These are phyloP conservation scores for Cynoglossus semilaevis DNA, from an alignment of 2,113 vertebrate species.

Conservation along the genomic window DNA sequence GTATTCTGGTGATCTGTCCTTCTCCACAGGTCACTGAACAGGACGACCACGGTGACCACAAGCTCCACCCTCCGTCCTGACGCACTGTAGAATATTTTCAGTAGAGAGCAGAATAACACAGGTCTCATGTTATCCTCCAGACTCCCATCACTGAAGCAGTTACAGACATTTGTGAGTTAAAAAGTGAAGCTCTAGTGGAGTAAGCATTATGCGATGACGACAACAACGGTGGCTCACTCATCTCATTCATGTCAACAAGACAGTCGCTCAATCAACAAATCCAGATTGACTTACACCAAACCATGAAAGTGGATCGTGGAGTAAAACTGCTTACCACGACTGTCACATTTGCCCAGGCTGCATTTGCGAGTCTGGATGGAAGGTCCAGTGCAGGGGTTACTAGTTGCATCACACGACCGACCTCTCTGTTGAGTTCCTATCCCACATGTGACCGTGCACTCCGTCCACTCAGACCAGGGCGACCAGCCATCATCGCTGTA, in stretches of 20 bases:
- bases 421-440: conserved; percentile 96
- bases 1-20: conserved; percentile 92
- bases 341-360: conserved; percentile 89
- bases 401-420: conserved; percentile 93
- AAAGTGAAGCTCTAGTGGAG: conserved; percentile 31
- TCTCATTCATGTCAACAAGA: no score
- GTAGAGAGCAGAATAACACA: conserved; percentile 20
- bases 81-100: conserved; percentile 77
- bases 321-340: conserved; percentile 82
- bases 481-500: conserved; percentile 93
- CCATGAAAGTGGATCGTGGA: no score
- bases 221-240: conserved; percentile 24
- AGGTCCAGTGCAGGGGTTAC: conserved; percentile 88
- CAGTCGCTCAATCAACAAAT: no score
- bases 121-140: conserved; percentile 23
- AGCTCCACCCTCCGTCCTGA: conserved; percentile 94
- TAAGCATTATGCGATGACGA: conserved; percentile 45
- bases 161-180: conserved; percentile 39
- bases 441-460: conserved; percentile 93
- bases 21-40: conserved; percentile 91
- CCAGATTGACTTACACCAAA: no score
- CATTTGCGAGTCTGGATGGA: conserved; percentile 96
- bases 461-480: conserved; percentile 97
- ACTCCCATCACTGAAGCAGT: conserved; percentile 24
- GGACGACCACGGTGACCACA: conserved; percentile 97